Base-by-base conservation (phyloP, 2,888 invertebrate genomes). In the Globia sparganii region DNA sequence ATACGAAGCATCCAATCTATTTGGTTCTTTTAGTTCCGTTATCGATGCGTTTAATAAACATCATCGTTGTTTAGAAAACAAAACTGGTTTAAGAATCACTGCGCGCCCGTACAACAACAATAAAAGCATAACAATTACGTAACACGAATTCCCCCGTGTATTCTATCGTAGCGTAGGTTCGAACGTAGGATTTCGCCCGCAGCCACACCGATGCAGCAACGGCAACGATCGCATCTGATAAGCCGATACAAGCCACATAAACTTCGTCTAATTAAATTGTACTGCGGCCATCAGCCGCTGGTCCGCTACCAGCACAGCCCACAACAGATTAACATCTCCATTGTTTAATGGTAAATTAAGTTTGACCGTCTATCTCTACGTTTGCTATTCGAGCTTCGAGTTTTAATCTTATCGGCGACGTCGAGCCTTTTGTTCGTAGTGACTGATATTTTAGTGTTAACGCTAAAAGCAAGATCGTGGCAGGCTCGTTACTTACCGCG, bases 401-500 rank as follows among this genome's bases (percentile, higher is more conserved):
- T 76, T 88, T 88, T 83, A 81, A 87, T 89, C 89, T 87, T 88
- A 87, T 87, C 88, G 72, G 43, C 80, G 67, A 83, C 78, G 83
- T 85, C 70, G 71, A 84, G 77, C 75, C 85, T 84, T 88, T 88
- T 88, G 89, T 89, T 86, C 59, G 59, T 53, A 59, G 75, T 84
- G 80, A 88, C 77, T 89, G 84, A 88, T 88, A 89, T 85, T 81
- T 81, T 69, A 87, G 75, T 78, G 78, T 86, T 84, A 86, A 80
- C 71, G 80, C 79, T 88, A 84, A 83, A 84, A 88, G 85, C 83
- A 81, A 85, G 76, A 86, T 80, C 82, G 86, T 81, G 11, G 28
- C 74, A 56, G 70, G 64, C 72, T 83, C 79, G 88, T 91, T 86
- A 85, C 98, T 97, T 97, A 98, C 98, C 97, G 97, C 97, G 96